Evolutionary conservation across 2,797 vertebrate genomes (phyloP).

Genomic region (Zonotrichia albicollis): DNA sequence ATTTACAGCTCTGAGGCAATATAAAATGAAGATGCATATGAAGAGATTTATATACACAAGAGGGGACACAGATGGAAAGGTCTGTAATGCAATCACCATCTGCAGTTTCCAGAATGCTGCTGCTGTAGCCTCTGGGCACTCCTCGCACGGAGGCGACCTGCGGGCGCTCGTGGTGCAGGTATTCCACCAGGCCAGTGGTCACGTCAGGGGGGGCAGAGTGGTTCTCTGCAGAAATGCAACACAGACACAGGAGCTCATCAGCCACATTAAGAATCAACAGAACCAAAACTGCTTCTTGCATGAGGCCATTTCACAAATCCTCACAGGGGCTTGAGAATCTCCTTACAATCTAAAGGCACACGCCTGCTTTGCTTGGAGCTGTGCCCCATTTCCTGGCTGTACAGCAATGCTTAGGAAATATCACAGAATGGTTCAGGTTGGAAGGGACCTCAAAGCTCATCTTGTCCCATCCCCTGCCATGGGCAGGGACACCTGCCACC

Average conservation of each 20-base stretch:
- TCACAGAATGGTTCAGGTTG: fast-evolving
- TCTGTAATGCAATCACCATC: constrained; percentile 84
- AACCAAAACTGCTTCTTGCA: not conserved
- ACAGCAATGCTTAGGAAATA: not conserved
- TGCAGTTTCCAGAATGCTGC: constrained; percentile 89
- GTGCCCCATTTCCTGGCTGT: not conserved
- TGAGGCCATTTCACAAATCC: not conserved
- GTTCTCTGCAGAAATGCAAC: constrained; percentile 83
- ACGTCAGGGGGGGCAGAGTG: constrained; percentile 91
- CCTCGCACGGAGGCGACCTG: constrained; percentile 86
- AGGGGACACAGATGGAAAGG: not conserved
- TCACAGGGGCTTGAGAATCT: not conserved
- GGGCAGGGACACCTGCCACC: not conserved
- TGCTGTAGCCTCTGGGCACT: constrained; percentile 81
- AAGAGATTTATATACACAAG: not conserved
- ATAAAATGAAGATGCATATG: not conserved
- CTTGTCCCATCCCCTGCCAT: not conserved
- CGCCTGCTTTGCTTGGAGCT: not conserved
- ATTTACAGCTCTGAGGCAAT: not conserved
- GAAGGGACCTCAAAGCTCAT: not conserved
- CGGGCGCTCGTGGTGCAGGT: constrained; percentile 79
- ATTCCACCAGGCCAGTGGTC: constrained; percentile 87
- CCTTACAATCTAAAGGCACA: not conserved
- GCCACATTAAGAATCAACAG: not conserved
- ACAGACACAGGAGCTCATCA: constrained; percentile 25